Percentiles rank a stretch among this genome's conserved stretches.
Conservation (phyloP, 2,888 invertebrate genomes). For the Cylindroiulus punctatus region DNA sequence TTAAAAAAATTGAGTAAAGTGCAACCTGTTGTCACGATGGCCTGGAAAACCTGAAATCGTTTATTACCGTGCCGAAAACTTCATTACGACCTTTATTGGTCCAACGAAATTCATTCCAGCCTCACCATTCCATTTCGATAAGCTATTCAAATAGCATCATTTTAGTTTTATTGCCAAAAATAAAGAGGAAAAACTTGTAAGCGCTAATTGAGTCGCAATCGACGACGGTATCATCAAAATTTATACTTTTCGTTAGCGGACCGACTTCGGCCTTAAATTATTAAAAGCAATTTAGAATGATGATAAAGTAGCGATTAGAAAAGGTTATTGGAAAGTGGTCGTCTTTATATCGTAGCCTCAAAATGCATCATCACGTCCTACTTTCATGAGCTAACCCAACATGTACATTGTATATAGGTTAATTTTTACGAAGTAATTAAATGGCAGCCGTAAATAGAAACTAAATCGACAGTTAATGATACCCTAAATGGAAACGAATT, state of each 20-base stretch:
- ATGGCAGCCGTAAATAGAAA: background rate
- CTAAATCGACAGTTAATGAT: background rate
- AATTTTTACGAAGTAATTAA: background rate
- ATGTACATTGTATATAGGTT: too few relatives aligned
- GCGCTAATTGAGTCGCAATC: background rate
- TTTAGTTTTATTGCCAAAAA: background rate
- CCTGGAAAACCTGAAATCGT: constrained; percentile 26
- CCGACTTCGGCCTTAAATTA: background rate
- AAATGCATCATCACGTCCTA: background rate
- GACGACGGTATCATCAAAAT: background rate
- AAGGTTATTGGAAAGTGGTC: background rate
- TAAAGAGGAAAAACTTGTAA: constrained; percentile 26
- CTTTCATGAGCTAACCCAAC: background rate
- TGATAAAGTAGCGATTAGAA: background rate
- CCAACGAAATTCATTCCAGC: background rate
- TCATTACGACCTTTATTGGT: background rate
- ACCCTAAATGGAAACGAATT: too few relatives aligned
- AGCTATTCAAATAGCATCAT: constrained; percentile 7
- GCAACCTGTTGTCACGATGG: background rate
- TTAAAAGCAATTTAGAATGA: background rate
- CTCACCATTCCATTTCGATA: background rate
- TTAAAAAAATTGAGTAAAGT: background rate
- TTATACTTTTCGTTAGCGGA: background rate
- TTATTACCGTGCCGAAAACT: constrained; percentile 1
- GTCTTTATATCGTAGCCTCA: background rate